phyloP scores from a whole-genome alignment of 1,140 invertebrate genomes.

The Caenorhabditis briggsae region DNA sequence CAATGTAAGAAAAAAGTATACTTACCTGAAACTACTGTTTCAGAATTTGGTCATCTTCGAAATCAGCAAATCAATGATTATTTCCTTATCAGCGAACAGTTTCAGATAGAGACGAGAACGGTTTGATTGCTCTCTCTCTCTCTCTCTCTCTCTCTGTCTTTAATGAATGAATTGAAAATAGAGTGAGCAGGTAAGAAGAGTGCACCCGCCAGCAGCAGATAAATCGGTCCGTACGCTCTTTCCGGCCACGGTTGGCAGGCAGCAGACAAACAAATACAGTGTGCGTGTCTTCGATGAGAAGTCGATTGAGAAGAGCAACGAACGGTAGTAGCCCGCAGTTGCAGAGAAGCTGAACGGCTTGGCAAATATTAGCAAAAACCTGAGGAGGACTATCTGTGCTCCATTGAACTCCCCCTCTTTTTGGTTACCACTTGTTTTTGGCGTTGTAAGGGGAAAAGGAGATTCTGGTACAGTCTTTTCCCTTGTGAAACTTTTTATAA shows the following conservation, averaged over 20 bases:
- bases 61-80: neutral
- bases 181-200: neutral
- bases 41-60: conserved; percentile 6
- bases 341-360: conserved; percentile 48
- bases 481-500: too few relatives aligned
- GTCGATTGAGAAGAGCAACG: conserved; percentile 47
- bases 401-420: neutral
- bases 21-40: conserved; percentile 39
- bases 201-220: conserved; percentile 39
- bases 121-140: neutral
- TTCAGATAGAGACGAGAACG: neutral
- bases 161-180: conserved; percentile 25
- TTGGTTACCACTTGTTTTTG: conserved; percentile 1
- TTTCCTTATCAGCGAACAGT: neutral
- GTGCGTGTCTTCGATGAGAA: conserved; percentile 30
- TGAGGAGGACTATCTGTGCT: conserved; percentile 3
- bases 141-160: too few relatives aligned
- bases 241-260: conserved; percentile 51
- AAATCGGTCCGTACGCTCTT: conserved; percentile 47
- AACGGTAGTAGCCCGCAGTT: conserved; percentile 32
- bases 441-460: neutral
- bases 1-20: neutral
- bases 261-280: conserved; percentile 51
- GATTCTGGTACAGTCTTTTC: too few relatives aligned
- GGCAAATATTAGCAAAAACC: conserved; percentile 40